These are phyloP conservation scores for Nannospalax galili DNA, from an alignment of 2,113 vertebrate species.

Conservation along the genomic window DNA sequence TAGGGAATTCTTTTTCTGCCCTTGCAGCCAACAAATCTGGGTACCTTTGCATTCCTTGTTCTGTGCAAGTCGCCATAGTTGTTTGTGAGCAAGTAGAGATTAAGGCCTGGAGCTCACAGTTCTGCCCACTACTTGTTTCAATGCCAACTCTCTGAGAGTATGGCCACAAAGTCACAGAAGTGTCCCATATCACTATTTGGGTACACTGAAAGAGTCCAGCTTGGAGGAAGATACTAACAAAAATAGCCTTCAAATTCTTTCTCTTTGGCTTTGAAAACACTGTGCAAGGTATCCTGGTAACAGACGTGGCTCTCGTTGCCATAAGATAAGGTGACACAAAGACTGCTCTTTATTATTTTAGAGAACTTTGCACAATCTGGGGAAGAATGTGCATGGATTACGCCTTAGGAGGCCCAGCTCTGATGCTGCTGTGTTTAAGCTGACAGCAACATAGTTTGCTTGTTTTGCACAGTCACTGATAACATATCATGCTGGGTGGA, in stretches of 20 bases:
- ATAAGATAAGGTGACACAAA: neutral
- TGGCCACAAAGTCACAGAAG: neutral
- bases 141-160: neutral
- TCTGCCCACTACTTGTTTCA: neutral
- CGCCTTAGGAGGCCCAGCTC: neutral
- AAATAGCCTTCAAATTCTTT: neutral
- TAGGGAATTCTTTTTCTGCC: neutral
- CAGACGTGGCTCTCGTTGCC: neutral
- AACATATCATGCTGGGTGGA: rapidly evolving
- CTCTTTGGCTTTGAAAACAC: neutral
- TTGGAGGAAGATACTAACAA: neutral
- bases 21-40: neutral
- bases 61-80: neutral
- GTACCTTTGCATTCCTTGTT: neutral
- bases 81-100: neutral
- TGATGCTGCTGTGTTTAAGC: neutral
- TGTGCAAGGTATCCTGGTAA: no score
- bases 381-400: neutral
- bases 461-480: neutral
- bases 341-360: neutral
- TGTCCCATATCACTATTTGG: neutral
- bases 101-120: neutral
- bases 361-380: neutral
- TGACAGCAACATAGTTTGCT: neutral
- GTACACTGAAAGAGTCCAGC: neutral